phyloP scores from a whole-genome alignment of 1,140 invertebrate genomes.

The Steinernema khuongi region DNA sequence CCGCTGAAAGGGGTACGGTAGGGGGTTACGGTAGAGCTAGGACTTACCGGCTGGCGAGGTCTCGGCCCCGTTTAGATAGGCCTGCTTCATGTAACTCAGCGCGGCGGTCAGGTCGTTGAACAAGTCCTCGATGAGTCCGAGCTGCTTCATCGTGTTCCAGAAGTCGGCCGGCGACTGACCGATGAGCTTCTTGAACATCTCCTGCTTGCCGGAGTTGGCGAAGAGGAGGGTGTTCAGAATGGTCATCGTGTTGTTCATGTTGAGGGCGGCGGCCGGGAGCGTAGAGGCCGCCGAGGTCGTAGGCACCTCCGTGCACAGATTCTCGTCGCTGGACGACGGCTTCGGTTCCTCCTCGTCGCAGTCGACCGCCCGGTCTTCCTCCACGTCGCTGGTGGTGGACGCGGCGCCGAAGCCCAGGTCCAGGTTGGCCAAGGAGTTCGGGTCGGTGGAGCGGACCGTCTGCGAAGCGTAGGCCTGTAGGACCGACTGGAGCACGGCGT shows the following conservation, averaged over 20 bases:
- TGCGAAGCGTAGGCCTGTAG: background rate
- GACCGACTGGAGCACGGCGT: background rate
- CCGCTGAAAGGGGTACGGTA: background rate
- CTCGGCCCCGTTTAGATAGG: background rate
- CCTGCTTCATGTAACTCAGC: background rate
- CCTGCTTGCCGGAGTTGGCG: background rate
- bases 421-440: background rate
- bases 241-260: constrained; percentile 6
- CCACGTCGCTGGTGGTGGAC: background rate
- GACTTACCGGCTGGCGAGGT: background rate
- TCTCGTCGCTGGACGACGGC: constrained; percentile 1
- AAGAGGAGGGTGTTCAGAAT: background rate
- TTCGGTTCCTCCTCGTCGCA: background rate
- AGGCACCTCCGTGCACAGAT: background rate
- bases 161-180: constrained; percentile 5
- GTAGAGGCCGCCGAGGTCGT: background rate
- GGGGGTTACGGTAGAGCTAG: background rate
- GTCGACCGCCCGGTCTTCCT: background rate
- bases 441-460: constrained; percentile 1
- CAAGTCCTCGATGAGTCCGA: background rate
- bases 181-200: constrained; percentile 2
- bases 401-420: background rate
- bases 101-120: constrained; percentile 14
- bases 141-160: background rate
- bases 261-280: background rate